Conservation (phyloP, 2,113 vertebrate genomes). For the Ageneiosus marmoratus region DNA sequence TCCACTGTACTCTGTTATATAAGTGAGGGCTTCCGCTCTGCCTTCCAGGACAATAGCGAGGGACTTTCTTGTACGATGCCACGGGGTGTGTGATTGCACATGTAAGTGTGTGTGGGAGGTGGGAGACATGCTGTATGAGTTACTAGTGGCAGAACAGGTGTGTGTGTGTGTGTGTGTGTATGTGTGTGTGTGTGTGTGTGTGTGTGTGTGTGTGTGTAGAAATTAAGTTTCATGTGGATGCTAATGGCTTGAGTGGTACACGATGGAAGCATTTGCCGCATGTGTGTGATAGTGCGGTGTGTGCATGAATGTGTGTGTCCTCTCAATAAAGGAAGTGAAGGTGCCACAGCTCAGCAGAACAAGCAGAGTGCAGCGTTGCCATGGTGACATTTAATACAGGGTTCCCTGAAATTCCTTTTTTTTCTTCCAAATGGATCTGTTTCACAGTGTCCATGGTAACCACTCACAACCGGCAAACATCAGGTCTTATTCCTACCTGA, state of each 20-base stretch:
- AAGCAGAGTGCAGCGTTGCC: conserved; percentile 55
- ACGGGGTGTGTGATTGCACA: conserved; percentile 44
- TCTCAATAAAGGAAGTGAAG: conserved; percentile 43
- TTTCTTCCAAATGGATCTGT: conserved; percentile 49
- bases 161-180: conserved; percentile 29
- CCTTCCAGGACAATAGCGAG: conserved; percentile 49
- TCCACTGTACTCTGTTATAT: conserved; percentile 44
- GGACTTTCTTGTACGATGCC: conserved; percentile 40
- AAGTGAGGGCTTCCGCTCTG: conserved; percentile 50
- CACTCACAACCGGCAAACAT: conserved; percentile 55
- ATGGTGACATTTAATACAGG: conserved; percentile 60
- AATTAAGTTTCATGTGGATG: conserved; percentile 14
- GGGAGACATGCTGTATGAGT: conserved; percentile 42
- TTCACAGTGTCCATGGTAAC: conserved; percentile 60
- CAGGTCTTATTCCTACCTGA: conserved; percentile 31
- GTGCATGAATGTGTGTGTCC: conserved; percentile 8
- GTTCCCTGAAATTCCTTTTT: conserved; percentile 59
- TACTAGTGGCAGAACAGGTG: conserved; percentile 49
- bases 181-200: conserved; percentile 25
- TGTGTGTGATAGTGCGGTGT: conserved; percentile 19
- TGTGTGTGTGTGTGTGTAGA: conserved; percentile 21
- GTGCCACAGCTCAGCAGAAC: conserved; percentile 48
- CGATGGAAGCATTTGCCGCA: not conserved
- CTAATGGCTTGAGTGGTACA: conserved; percentile 28
- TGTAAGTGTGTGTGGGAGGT: conserved; percentile 53